Evolutionary conservation across 2,113 vertebrate genomes (phyloP), one percentile per base, ranked within the genome.

Genomic region (Stigmatopora nigra): DNA sequence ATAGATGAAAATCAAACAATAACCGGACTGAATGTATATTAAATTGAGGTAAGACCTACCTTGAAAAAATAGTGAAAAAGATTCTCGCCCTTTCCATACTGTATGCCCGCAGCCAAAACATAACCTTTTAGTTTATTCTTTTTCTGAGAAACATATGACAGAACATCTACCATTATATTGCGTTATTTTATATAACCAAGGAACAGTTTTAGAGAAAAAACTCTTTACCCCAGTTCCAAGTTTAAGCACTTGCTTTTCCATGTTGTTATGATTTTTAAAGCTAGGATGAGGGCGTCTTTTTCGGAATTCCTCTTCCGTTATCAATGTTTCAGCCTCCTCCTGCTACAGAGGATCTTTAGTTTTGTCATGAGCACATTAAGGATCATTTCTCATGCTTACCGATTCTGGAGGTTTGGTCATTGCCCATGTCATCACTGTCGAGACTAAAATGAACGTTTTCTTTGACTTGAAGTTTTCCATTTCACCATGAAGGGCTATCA

Each of bases 351-450:
- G 36, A 14, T 51, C 1, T 16, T 64, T 19, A 36, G 13, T 9
- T 66, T 25, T 65, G 25, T 53, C 17, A 0, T 13, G 25, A 4
- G 14, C 52, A 25, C 2, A 12, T 25, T 45, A 63, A 63, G 14
- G 35, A 1, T 16, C 58, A 36, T 56, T 49, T 20, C 48, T 44
- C 7, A 64, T 4, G 7, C 93, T 92, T 80, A 99, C 97, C 1
- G 86, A 85, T 62, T 94, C 91, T 69, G 78, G 44, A 1, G 80
- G 80, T 70, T 91, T 96, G 73, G 90, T 94, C 68, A 87, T 79
- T 2, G 91, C 92, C 95, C 96, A 98, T 0, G 89, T 96, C 94
- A 98, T 93, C 80, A 97, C 77, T 1, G 93, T 93, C 41, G 97
- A 97, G 66, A 99, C 61, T 38, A 99, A 84, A 67, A 99, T 93